phyloP scores from a whole-genome alignment of 2,113 vertebrate genomes.

The Noturus placidus region DNA sequence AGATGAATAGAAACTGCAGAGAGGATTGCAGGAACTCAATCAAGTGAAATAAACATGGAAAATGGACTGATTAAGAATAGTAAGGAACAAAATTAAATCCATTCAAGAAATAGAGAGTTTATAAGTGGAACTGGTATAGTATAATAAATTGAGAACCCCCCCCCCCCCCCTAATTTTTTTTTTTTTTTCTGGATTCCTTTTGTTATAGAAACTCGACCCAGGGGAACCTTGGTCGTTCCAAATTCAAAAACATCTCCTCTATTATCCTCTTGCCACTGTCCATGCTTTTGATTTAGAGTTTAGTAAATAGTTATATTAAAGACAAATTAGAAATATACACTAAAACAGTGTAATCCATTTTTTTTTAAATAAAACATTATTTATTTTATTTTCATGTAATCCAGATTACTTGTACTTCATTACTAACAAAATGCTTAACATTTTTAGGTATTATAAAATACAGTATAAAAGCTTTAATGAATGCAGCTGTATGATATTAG shows the following conservation, averaged over 20 bases:
- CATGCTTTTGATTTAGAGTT: background rate
- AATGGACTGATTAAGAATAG: background rate
- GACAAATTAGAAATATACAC: background rate
- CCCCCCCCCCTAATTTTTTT: no score
- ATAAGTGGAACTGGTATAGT: background rate
- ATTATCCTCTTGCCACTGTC: background rate
- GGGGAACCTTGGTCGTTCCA: background rate
- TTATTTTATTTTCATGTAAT: background rate
- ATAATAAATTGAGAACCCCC: background rate
- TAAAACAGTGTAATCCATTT: background rate
- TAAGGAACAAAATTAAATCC: background rate
- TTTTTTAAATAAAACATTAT: no score
- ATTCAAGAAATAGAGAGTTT: background rate
- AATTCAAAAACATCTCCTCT: background rate
- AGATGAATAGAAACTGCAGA: background rate
- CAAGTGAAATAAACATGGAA: background rate
- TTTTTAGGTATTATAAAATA: background rate
- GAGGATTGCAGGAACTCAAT: background rate
- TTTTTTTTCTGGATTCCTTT: background rate
- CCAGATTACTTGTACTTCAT: background rate
- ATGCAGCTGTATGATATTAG: background rate
- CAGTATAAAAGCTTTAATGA: background rate
- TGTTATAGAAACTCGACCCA: background rate
- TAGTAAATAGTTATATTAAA: background rate
- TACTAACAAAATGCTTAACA: no score